Evolutionary conservation across 1,140 invertebrate species (phyloP).

Genomic region (Drosophila quadrilineata): DNA sequence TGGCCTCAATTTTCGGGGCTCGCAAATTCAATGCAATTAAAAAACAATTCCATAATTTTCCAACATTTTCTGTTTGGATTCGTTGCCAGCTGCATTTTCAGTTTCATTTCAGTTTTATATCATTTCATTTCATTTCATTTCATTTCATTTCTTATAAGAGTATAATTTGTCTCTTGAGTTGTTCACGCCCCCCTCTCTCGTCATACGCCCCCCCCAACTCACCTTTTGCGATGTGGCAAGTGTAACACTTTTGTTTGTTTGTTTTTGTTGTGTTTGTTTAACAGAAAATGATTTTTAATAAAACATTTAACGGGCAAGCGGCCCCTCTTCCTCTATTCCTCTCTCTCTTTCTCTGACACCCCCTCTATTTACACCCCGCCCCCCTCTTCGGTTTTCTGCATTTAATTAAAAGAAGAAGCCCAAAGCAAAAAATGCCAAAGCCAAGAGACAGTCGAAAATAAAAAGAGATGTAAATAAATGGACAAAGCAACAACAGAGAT

Average conservation of each 20-base stretch:
- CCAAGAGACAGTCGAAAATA: slow-evolving; percentile 34
- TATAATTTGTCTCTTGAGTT: slow-evolving; percentile 25
- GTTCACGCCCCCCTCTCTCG: not conserved
- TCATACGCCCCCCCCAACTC: not conserved
- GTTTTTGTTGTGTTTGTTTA: slow-evolving; percentile 48
- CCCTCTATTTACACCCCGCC: not conserved
- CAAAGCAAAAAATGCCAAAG: slow-evolving; percentile 37
- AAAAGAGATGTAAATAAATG: slow-evolving; percentile 61
- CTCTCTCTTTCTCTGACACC: not conserved
- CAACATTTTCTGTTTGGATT: too few relatives aligned
- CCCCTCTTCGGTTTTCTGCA: slow-evolving; percentile 53
- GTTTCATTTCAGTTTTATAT: too few relatives aligned
- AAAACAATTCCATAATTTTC: slow-evolving; percentile 73
- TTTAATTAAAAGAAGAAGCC: slow-evolving; percentile 66
- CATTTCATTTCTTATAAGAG: too few relatives aligned
- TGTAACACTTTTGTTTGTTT: slow-evolving; percentile 44
- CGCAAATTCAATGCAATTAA: slow-evolving; percentile 72
- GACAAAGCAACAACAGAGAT: slow-evolving; percentile 21
- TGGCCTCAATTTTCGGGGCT: slow-evolving; percentile 47
- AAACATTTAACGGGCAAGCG: slow-evolving; percentile 50
- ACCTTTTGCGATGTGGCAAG: not conserved
- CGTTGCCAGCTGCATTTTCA: slow-evolving; percentile 26
- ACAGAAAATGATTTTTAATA: slow-evolving; percentile 70
- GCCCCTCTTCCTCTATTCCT: not conserved
- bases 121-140: too few relatives aligned